Base-by-base conservation (phyloP, 2,888 invertebrate species). In the Philhelius pedissequus region DNA sequence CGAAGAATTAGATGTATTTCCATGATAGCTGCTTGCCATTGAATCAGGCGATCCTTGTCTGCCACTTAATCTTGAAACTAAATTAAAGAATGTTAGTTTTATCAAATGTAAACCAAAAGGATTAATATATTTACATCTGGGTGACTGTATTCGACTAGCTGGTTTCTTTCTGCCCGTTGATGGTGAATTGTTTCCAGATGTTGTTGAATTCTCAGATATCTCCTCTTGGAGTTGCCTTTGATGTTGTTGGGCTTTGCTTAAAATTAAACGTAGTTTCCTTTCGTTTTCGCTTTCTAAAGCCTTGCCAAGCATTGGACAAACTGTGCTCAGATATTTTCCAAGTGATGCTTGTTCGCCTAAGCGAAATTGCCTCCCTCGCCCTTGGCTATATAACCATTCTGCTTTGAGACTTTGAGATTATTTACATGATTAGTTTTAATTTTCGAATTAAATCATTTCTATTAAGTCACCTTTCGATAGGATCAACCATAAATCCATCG, bases 361-460 rank as follows among this genome's bases (percentile, higher is more conserved):
- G 73, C 96, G 95, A 92, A 95, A 98, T 90, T 97, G 96, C 79
- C 97, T 94, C 0, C 98, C 98, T 88, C 96, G 95, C 54, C 98
- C 98, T 93, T 98, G 98, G 86, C 97, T 97, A 92, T 97, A 98
- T 75, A 98, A 92, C 98, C 98, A 98, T 90, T 98, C 98, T 0
- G 97, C 98, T 92, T 97, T 96, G 87, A 98, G 93, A 90, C 98
- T 97, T 54, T 0, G 20, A 66, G 20, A 66, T 48, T 52, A 27
- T 35, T 32, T 6, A 32, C 2, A 35, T 4, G 1, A 35, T 13
- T 20, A 56, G 13, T n/a, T 35, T 15, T 7, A 13, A 35, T 15
- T 0, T n/a, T 15, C 35, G 13, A 13, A 27, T 2, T 11, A 35
- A 25, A 20, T 22, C 0, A 18, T 9, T 30, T 15, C 1, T n/a